Base-by-base conservation (phyloP, 2,888 invertebrate genomes). In the Geophilus truncorum region DNA sequence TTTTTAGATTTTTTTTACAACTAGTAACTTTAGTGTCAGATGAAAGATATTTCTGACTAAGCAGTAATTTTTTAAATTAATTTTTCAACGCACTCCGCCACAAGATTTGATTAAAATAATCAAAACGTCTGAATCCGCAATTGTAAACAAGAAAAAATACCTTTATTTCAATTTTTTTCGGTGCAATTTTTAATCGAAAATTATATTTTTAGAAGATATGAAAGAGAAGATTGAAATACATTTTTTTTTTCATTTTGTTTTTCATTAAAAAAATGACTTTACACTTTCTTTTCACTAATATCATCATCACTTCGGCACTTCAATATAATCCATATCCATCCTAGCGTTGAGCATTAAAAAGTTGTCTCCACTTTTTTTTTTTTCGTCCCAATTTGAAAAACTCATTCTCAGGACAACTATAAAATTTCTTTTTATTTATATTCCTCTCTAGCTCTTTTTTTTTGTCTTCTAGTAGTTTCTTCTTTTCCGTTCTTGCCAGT, bases 291-390 rank as follows among this genome's bases (percentile, higher is more conserved):
- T 40, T 40, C 40, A 40, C 40, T 62, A 62, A 62, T 23, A 62
- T 62, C 57, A 62, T 62, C 57, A 62, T n/a, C 57, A 62, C n/a
- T 62, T 62, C 57, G 57, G 57, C 57, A 62, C 57, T 62, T 62
- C 57, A 62, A 23, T 18, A 62, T 18, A 62, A 62, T 62, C 40
- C 40, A 62, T 10, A 62, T 62, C 57, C 23, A 10, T 62, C 18
- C 21, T 21, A 62, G 9, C 23, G 21, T 62, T 62, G 57, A 62
- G 57, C 57, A 23, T 62, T 23, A n/a, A 62, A 62, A 23, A 62
- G n/a, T 18, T 62, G 57, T 62, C 57, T 62, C 21, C 21, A 23
- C 6, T 62, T 23, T 23, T 62, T 57, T 57, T 57, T 23, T 23
- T 62, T 51, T 18, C 15, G 57, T 62, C 57, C 57, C 57, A 18